These are phyloP conservation scores for Hydraecia micacea DNA, from an alignment of 2,888 invertebrate genomes.

Conservation along the genomic window DNA sequence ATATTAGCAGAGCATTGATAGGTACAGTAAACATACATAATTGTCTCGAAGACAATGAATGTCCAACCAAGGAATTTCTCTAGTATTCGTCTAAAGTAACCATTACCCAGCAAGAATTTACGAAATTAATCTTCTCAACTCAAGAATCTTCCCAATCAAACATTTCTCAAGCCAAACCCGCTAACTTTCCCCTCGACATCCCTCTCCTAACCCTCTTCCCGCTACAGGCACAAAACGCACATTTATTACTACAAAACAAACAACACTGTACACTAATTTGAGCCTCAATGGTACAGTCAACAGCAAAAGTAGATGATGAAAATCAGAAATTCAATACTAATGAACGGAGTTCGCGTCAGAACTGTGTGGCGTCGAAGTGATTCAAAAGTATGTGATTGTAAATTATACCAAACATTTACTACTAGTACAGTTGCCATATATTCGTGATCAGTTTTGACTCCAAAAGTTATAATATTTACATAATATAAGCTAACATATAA, in stretches of 20 bases:
- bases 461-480: too few species aligned
- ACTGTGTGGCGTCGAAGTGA: too few species aligned
- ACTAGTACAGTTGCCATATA: too few species aligned
- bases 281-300: slow-evolving; percentile 49
- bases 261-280: slow-evolving; percentile 58
- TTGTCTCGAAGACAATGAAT: not conserved
- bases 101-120: not conserved
- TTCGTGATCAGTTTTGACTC: too few species aligned
- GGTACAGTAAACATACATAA: not conserved
- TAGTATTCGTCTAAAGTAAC: not conserved
- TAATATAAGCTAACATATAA: too few species aligned
- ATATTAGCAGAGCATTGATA: not conserved
- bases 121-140: slow-evolving; percentile 1
- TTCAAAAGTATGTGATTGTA: too few species aligned
- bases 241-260: slow-evolving; percentile 34
- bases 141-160: slow-evolving; percentile 26
- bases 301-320: too few species aligned
- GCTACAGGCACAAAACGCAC: slow-evolving; percentile 21
- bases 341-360: too few species aligned
- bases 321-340: too few species aligned
- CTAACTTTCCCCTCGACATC: not conserved
- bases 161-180: not conserved
- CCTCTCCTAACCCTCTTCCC: slow-evolving; percentile 5
- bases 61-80: not conserved
- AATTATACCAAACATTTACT: too few species aligned